Base-by-base conservation (phyloP, 2,113 vertebrate genomes). In the Ctenomys sociabilis region DNA sequence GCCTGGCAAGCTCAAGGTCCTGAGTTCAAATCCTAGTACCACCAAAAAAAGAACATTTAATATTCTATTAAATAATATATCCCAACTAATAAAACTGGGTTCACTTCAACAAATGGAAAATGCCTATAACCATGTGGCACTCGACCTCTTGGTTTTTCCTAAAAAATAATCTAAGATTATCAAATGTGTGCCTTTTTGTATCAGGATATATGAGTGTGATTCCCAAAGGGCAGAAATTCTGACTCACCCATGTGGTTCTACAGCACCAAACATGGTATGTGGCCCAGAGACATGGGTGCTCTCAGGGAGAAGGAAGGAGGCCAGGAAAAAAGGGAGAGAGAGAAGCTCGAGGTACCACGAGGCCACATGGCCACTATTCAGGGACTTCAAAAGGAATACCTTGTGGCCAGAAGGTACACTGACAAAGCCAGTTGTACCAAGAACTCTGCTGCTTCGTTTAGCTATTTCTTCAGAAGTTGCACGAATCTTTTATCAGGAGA, bases 391-490 rank as follows among this genome's bases (percentile, higher is more conserved):
- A 52, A 73, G 64, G 82, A 52, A 95, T 80, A 86, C 22, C 8
- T 14, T 90, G 66, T 64, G 52, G 73, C n/a, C 37, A 85, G 85
- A 88, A 93, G 37, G 64, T 52, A 77, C 32, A 72, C 30, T 4
- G 43, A 8, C 94, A 37, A 45, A 88, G n/a, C 73, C 49, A 52
- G n/a, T 91, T 91, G 85, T 59, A n/a, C 88, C 82, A 81, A 92
- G 52, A 83, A 17, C 26, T 63, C 77, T 49, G 43, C 13, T 87
- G n/a, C 81, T 96, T 63, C 40, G 30, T 77, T 90, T 40, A 86
- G 66, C 70, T 61, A 35, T 37, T 12, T 68, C 49, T 87, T 92
- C 77, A 81, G n/a, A 93, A 63, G 32, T 63, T 90, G 3, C 49
- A 54, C 11, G 66, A 17, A 45, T 3, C 52, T 91, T 59, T 85